These are phyloP conservation scores for Diorhabda sublineata DNA, from an alignment of 1,140 invertebrate genomes.

Conservation along the genomic window DNA sequence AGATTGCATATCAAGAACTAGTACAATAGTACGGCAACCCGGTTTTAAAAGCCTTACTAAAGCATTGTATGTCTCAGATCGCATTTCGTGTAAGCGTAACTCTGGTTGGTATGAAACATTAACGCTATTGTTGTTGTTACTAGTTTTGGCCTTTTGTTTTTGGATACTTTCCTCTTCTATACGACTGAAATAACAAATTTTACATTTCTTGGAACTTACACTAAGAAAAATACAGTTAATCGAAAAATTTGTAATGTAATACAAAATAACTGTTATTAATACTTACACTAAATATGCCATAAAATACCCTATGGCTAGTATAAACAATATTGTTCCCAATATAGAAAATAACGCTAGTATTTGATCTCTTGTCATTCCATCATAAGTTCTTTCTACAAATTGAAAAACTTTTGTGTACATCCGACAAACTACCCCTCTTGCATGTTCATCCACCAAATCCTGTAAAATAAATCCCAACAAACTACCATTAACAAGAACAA, in stretches of 20 bases:
- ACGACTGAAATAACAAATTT: conserved; percentile 16
- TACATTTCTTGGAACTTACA: no score
- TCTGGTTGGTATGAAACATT: conserved; percentile 54
- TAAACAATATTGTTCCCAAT: conserved; percentile 73
- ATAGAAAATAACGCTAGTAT: conserved; percentile 78
- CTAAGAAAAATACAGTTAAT: no score
- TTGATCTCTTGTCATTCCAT: conserved; percentile 75
- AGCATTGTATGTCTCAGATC: conserved; percentile 93
- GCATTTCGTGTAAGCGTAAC: conserved; percentile 83
- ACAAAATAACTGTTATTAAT: conserved; percentile 6
- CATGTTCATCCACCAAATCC: conserved; percentile 73
- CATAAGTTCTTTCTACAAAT: conserved; percentile 68
- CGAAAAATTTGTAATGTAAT: neutral
- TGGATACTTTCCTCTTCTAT: conserved; percentile 76
- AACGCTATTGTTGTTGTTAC: conserved; percentile 47
- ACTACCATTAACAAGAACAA: no score
- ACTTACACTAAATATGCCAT: conserved; percentile 84
- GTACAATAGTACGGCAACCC: conserved; percentile 87
- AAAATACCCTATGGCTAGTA: conserved; percentile 77
- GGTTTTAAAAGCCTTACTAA: conserved; percentile 90
- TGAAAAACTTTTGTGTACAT: conserved; percentile 64
- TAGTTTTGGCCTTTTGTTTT: conserved; percentile 54
- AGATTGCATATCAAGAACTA: conserved; percentile 85
- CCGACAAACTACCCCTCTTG: conserved; percentile 66
- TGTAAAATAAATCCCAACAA: conserved; percentile 36